Evolutionary conservation across 1,140 invertebrate species (phyloP).

Genomic region (Proales similis): DNA sequence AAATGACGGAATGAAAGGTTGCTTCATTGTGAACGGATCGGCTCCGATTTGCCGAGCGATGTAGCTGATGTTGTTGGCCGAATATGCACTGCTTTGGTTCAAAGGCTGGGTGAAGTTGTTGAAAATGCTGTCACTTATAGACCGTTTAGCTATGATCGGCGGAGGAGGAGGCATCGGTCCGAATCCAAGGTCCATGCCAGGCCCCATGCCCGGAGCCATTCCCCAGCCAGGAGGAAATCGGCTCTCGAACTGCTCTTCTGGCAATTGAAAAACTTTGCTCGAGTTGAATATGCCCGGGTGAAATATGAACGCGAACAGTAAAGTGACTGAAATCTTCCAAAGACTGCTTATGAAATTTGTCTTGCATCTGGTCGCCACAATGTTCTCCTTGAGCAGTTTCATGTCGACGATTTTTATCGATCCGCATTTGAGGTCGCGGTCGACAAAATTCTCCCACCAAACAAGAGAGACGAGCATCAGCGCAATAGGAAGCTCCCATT

Average conservation of each 20-base stretch:
- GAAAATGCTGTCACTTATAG: not conserved
- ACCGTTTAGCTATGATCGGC: not conserved
- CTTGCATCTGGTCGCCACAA: slow-evolving; percentile 39
- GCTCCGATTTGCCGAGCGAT: not conserved
- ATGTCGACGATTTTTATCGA: slow-evolving; percentile 40
- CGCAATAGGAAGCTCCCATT: slow-evolving; percentile 68
- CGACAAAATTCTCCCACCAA: slow-evolving; percentile 95
- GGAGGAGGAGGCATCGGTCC: slow-evolving; percentile 9
- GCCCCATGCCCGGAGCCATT: not conserved
- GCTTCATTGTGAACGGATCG: slow-evolving; percentile 13
- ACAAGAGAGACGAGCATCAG: slow-evolving; percentile 76
- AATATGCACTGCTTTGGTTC: not conserved
- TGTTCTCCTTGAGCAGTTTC: slow-evolving; percentile 35
- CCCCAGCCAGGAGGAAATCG: not conserved
- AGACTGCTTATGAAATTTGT: slow-evolving; percentile 43
- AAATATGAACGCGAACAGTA: slow-evolving; percentile 42
- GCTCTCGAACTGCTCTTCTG: slow-evolving; percentile 1
- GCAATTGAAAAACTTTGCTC: slow-evolving; percentile 5
- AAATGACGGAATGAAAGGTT: slow-evolving; percentile 14
- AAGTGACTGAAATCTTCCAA: slow-evolving; percentile 43
- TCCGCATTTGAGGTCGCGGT: slow-evolving; percentile 53
- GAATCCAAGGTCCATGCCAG: slow-evolving; percentile 4
- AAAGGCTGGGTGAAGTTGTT: not conserved
- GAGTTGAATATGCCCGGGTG: slow-evolving; percentile 31
- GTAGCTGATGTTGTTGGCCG: too few species aligned